Evolutionary conservation across 2,888 invertebrate species (phyloP), one percentile per base, ranked within the genome.

Genomic region (Sclerodermus sp.): DNA sequence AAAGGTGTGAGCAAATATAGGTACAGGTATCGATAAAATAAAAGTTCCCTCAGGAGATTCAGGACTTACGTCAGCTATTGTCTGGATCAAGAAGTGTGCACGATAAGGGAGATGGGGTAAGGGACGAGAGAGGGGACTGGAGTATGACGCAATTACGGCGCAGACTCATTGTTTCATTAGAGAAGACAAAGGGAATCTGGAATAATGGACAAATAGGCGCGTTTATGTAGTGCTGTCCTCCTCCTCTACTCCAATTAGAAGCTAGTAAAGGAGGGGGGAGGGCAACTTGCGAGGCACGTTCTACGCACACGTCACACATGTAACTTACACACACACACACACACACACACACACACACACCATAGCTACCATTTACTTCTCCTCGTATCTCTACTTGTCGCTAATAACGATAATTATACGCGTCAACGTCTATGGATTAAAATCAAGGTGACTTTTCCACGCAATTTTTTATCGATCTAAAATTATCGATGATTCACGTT

Each of bases 121-220:
- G 49, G 49, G 49, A 48, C 55, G 51, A 47, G 42, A 49, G 48
- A 37, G 42, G 60, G 52, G 40, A 42, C 42, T 30, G 34, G 60
- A 49, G 61, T 57, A 58, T 65, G 61, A 63, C 62, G 71, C 68
- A 75, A 75, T 74, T 76, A 76, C 72, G 66, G 74, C 70, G 75
- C 74, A 73, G 75, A 73, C 76, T 77, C 76, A 76, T 77, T 77
- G 77, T 77, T 77, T 76, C 75, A 77, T 77, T 77, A 77, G 71
- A 58, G 68, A 68, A 71, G 75, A 77, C 76, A 77, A 77, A 77
- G 76, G 60, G 76, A 77, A 77, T 77, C 76, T 74, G 73, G 66
- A 77, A 77, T 77, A 77, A 77, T 77, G 77, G 71, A 76, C 76
- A 77, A 77, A 76, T 74, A 77, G 75, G 68, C 73, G 75, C 74